phyloP scores from a whole-genome alignment of 2,888 invertebrate species.

The Limenitis camilla region DNA sequence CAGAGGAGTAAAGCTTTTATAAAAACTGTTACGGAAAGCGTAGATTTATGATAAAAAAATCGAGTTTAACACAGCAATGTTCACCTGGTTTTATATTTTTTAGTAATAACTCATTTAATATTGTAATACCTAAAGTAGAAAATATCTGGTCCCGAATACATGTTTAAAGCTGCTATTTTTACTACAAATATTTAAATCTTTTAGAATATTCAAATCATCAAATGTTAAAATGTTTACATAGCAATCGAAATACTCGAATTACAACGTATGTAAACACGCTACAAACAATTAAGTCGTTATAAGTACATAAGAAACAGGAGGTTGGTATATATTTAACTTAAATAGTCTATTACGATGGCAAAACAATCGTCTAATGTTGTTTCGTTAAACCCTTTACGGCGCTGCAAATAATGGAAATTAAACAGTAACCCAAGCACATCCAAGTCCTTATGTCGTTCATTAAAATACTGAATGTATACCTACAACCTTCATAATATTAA shows the following conservation, averaged over 20 bases:
- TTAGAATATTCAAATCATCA: too few species aligned
- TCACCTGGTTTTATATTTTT: not conserved
- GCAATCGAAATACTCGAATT: too few species aligned
- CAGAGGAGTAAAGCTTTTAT: constrained; percentile 32
- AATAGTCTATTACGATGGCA: constrained; percentile 33
- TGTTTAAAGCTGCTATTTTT: too few species aligned
- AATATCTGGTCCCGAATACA: too few species aligned
- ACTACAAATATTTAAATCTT: too few species aligned
- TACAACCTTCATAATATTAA: too few species aligned
- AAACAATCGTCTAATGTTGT: constrained; percentile 36
- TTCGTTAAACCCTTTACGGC: constrained; percentile 39
- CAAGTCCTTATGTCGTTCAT: too few species aligned
- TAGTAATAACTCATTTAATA: not conserved
- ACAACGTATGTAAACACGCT: too few species aligned
- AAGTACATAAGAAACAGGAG: not conserved
- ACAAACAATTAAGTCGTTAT: not conserved
- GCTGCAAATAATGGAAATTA: constrained; percentile 52
- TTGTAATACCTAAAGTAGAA: not conserved
- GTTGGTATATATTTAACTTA: constrained; percentile 24
- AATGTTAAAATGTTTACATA: too few species aligned
- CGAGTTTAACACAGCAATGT: not conserved
- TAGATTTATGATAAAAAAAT: constrained; percentile 18
- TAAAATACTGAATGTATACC: too few species aligned
- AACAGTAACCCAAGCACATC: too few species aligned
- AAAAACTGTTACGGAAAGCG: constrained; percentile 32